Base-by-base conservation (phyloP, 2,888 invertebrate species). In the Augochlorella aurata region DNA sequence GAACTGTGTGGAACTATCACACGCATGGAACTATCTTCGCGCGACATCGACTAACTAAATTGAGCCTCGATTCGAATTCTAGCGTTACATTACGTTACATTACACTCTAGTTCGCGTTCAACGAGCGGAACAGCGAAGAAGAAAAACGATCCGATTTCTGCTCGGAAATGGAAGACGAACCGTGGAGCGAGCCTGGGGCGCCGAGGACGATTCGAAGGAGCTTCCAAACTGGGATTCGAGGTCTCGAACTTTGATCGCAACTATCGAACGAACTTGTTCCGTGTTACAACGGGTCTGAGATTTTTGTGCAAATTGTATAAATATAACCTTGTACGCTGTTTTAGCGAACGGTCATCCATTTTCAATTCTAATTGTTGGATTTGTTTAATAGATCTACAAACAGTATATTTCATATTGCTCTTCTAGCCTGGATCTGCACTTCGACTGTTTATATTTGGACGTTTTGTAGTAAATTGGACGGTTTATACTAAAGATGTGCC, bases 41-140 rank as follows among this genome's bases (percentile, higher is more conserved):
- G 79, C 70, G 78, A 81, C 69, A 80, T 86, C 61, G 78, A 82
- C 90, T 92, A 92, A 87, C 91, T 92, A 91, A 91, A 90, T 92
- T 92, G 92, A 92, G 92, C 92, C 92, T 92, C 91, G 90, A 90
- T 90, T 90, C 89, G 85, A 91, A 91, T 89, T 90, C 89, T 90
- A 90, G 82, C 85, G 74, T 74, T 75, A 73, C 72, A 75, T 54
- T 24, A n/a, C 72, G 61, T 70, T 18, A 70, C 24, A 21, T 24
- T 58, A 58, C 24, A 58, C 24, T 58, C 54, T 58, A 58, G 24
- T 58, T 58, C 21, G 54, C 21, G 54, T 58, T 38, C 24, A 47
- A 70, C 70, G 72, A 49, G 29, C 16, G 61, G 29, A 8, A 18
- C 61, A 12, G 14, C 14, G 14, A 21, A 24, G 61, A 8, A 8